Evolutionary conservation across 2,888 invertebrate species (phyloP).

Genomic region (Seira sanloemensis): DNA sequence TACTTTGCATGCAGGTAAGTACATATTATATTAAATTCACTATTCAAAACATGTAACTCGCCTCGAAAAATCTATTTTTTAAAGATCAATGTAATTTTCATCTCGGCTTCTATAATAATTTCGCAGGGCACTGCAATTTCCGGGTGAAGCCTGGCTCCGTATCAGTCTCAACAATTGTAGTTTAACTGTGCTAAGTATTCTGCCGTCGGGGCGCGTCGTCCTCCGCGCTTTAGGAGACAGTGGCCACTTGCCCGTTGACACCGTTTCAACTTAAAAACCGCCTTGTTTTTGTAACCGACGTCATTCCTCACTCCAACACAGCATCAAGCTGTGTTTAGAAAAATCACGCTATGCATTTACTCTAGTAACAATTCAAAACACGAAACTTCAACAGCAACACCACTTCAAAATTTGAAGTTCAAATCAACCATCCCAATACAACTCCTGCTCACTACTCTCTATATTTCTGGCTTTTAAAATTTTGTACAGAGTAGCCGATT

Average conservation of each 20-base stretch:
- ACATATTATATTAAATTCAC: background rate
- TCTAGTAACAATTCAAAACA: too few relatives aligned
- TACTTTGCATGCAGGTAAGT: slow-evolving; percentile 92
- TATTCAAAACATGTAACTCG: background rate
- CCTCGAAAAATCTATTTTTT: background rate
- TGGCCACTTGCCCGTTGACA: slow-evolving; percentile 89
- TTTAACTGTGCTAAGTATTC: slow-evolving; percentile 88
- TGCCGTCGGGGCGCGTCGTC: slow-evolving; percentile 83
- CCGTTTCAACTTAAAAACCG: background rate
- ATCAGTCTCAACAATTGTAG: slow-evolving; percentile 94
- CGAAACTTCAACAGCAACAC: too few relatives aligned
- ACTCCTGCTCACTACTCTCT: too few relatives aligned
- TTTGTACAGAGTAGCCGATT: too few relatives aligned
- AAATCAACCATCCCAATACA: too few relatives aligned
- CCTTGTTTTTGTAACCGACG: too few relatives aligned
- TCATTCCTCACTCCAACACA: too few relatives aligned
- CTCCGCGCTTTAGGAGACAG: slow-evolving; percentile 90
- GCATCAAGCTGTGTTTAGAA: too few relatives aligned
- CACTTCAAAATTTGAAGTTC: too few relatives aligned
- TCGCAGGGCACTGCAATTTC: slow-evolving; percentile 93
- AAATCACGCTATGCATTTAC: too few relatives aligned
- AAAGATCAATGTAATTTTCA: background rate
- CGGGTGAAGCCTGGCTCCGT: slow-evolving; percentile 97
- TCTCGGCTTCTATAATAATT: background rate
- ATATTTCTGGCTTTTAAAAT: too few relatives aligned